These are phyloP conservation scores for Carlito syrichta DNA, from an alignment of 2,113 vertebrate species.

Conservation along the genomic window DNA sequence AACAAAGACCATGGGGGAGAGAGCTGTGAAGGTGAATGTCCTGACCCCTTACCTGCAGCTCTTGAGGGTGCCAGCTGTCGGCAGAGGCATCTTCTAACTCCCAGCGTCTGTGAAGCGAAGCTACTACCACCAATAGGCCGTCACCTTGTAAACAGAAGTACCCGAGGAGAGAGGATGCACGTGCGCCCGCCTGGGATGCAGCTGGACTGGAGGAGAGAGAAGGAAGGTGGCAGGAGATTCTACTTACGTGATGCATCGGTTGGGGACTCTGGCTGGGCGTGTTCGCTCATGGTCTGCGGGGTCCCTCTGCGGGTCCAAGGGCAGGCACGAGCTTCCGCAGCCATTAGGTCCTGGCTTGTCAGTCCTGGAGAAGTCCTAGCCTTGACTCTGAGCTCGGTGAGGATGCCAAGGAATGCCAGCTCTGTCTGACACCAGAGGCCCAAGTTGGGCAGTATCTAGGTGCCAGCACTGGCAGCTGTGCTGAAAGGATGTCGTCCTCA, in stretches of 20 bases:
- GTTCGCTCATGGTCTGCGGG: not conserved
- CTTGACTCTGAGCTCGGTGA: no score
- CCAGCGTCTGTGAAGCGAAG: not conserved
- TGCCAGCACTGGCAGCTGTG: not conserved
- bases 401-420: not conserved
- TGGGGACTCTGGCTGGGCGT: not conserved
- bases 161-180: not conserved
- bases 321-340: not conserved
- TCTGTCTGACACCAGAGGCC: not conserved
- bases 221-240: not conserved
- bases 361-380: not conserved
- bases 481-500: not conserved
- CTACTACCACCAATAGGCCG: not conserved
- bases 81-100: not conserved
- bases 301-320: not conserved
- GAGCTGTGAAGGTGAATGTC: not conserved
- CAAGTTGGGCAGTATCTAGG: not conserved
- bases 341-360: not conserved
- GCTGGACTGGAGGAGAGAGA: not conserved
- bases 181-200: not conserved
- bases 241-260: not conserved
- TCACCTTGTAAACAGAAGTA: not conserved
- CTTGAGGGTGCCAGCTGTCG: not conserved
- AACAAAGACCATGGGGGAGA: not conserved
- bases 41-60: accelerated